Conservation (phyloP, 2,888 invertebrate species). For the Aproaerema taeniolella region DNA sequence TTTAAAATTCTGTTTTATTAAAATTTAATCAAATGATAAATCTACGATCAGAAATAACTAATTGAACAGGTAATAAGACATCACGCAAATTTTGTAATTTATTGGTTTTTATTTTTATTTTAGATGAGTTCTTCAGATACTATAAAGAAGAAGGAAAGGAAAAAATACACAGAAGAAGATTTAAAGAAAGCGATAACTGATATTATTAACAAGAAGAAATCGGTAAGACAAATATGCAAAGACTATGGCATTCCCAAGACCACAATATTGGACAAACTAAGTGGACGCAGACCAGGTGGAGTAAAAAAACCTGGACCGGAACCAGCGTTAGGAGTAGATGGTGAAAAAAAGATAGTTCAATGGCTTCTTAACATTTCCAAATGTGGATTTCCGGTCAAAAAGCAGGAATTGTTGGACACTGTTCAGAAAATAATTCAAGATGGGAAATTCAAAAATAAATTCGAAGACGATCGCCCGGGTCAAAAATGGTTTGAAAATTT, state of each 20-base stretch:
- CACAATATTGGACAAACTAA: conserved; percentile 23
- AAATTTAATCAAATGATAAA: too few relatives aligned
- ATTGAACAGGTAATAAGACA: too few relatives aligned
- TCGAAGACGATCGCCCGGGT: conserved; percentile 18
- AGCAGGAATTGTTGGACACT: conserved; percentile 8
- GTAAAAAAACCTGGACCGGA: conserved; percentile 26
- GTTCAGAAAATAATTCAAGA: conserved; percentile 8
- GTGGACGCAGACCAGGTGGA: conserved; percentile 20
- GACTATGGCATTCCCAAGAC: conserved; percentile 21
- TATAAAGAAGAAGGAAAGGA: too few relatives aligned
- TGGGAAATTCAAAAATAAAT: conserved; percentile 4
- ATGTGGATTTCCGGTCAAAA: conserved; percentile 29
- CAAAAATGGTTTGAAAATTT: conserved; percentile 7
- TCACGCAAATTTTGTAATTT: too few relatives aligned
- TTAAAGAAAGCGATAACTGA: neutral
- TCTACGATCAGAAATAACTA: too few relatives aligned
- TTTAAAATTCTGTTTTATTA: too few relatives aligned
- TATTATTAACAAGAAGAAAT: neutral
- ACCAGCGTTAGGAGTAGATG: conserved; percentile 23
- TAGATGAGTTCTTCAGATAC: too few relatives aligned
- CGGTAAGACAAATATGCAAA: conserved; percentile 22
- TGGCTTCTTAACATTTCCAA: conserved; percentile 29
- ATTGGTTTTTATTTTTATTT: too few relatives aligned
- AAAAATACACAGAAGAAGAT: too few relatives aligned
- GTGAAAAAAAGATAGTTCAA: conserved; percentile 28